A percentile compares a stretch with the other conserved stretches of the same genome.
phyloP scores from a whole-genome alignment of 2,113 vertebrate species.

The Pleuronectes platessa region DNA sequence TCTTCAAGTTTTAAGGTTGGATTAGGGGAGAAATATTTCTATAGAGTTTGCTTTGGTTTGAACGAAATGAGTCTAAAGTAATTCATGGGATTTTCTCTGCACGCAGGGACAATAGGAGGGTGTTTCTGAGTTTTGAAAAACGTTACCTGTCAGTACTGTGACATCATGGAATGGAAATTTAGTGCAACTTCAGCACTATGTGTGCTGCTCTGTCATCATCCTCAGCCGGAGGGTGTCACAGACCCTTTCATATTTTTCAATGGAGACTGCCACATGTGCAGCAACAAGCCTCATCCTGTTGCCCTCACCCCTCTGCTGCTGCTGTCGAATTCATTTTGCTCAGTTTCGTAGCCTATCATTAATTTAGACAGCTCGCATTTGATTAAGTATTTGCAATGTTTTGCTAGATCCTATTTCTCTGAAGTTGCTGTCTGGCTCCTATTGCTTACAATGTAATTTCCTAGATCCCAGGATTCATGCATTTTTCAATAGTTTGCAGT shows the following conservation, averaged over 20 bases:
- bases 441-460: not conserved
- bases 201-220: constrained; percentile 33
- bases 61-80: not conserved
- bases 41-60: not conserved
- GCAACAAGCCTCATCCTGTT: constrained; percentile 52
- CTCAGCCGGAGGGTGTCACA: constrained; percentile 33
- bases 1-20: no score
- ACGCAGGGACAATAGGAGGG: not conserved
- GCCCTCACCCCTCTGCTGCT: not conserved
- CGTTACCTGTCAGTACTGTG: not conserved
- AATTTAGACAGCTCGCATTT: not conserved
- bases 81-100: no score
- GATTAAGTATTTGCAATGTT: not conserved
- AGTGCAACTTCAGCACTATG: not conserved
- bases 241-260: constrained; percentile 56
- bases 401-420: not conserved
- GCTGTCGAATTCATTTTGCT: not conserved
- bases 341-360: not conserved
- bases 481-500: no score
- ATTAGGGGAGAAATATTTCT: no score
- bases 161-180: constrained; percentile 14
- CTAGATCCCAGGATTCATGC: not conserved
- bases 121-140: not conserved
- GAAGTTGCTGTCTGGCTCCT: not conserved
- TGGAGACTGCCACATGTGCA: constrained; percentile 13